phyloP scores from a whole-genome alignment of 2,888 invertebrate genomes.

The Eristalis arbustorum region DNA sequence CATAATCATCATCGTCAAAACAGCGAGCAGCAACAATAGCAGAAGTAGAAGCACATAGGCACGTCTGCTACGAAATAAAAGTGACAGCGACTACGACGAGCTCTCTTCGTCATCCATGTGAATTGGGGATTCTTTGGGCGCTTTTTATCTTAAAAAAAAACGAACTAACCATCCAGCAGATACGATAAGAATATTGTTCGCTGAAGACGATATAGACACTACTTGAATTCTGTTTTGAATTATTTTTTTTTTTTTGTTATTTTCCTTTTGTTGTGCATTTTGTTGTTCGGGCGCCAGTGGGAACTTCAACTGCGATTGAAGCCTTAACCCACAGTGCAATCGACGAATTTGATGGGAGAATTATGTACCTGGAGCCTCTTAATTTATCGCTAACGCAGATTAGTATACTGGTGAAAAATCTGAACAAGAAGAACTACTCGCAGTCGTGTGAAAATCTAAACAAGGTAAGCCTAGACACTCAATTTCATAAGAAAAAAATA shows the following conservation, averaged over 20 bases:
- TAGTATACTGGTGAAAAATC: conserved; percentile 96
- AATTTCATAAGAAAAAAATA: conserved; percentile 51
- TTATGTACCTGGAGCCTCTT: conserved; percentile 99
- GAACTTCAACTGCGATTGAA: conserved; percentile 95
- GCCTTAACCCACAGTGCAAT: conserved; percentile 77
- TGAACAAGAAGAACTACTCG: conserved; percentile 97
- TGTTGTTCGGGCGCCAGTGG: conserved; percentile 72
- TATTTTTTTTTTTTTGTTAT: conserved; percentile 13
- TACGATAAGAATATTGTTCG: conserved; percentile 23
- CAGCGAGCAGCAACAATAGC: neutral
- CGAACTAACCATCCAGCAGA: conserved; percentile 4
- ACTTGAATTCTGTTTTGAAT: conserved; percentile 9
- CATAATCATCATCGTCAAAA: neutral
- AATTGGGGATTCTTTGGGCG: conserved; percentile 25
- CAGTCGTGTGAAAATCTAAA: conserved; percentile 93
- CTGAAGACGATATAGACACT: neutral
- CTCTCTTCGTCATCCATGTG: conserved; percentile 29
- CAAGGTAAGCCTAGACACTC: conserved; percentile 85
- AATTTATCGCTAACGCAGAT: conserved; percentile 99
- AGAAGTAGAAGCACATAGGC: neutral
- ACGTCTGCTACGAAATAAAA: conserved; percentile 7
- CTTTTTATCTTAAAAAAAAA: neutral
- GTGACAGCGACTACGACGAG: conserved; percentile 27
- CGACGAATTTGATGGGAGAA: conserved; percentile 86
- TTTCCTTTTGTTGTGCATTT: conserved; percentile 58